These are phyloP conservation scores for Sylvilagus floridanus DNA, from an alignment of 2,797 vertebrate species.

Conservation along the genomic window DNA sequence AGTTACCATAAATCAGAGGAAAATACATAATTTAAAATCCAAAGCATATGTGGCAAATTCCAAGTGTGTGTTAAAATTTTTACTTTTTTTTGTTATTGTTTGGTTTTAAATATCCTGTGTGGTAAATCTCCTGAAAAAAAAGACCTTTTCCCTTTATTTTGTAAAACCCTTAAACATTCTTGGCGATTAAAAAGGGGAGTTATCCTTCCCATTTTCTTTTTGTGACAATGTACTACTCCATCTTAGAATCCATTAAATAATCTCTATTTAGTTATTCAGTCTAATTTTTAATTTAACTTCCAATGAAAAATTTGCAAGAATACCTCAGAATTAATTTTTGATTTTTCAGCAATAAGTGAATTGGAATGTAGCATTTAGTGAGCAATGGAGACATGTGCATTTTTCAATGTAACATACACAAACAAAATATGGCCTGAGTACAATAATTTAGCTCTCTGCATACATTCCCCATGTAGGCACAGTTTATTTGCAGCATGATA, in stretches of 20 bases:
- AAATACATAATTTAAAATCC: conserved; percentile 43
- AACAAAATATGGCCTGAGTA: conserved; percentile 42
- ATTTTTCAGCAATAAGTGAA: conserved; percentile 31
- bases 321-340: neutral
- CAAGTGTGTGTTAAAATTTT: neutral
- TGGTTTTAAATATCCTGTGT: neutral
- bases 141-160: neutral
- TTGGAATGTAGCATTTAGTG: neutral
- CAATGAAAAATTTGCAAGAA: conserved; percentile 44
- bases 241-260: conserved; percentile 1
- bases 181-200: neutral
- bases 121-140: neutral
- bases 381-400: neutral
- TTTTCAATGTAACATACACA: conserved; percentile 13
- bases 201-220: neutral
- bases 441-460: neutral
- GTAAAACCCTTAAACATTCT: neutral
- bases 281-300: neutral
- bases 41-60: neutral
- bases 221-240: neutral
- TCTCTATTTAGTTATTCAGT: neutral
- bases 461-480: neutral
- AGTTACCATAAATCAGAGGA: neutral
- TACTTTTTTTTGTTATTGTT: neutral
- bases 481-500: neutral